phyloP scores from a whole-genome alignment of 2,888 invertebrate species.

The Leptothorax acervorum region DNA sequence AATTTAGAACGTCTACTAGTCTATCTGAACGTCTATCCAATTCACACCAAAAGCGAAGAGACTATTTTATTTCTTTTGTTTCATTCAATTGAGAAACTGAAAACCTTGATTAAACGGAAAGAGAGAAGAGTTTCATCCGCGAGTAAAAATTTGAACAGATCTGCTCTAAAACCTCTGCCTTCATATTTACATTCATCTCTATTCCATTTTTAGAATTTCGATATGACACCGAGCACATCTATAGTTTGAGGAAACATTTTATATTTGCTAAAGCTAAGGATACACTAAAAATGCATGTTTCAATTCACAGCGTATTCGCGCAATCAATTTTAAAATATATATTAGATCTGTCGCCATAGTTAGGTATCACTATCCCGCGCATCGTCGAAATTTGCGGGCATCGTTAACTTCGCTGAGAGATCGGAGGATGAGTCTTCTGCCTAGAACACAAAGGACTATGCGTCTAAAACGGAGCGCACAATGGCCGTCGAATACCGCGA shows the following conservation, averaged over 20 bases:
- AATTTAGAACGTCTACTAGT: neutral
- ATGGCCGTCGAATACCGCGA: conserved; percentile 53
- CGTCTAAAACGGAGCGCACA: conserved; percentile 39
- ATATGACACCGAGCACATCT: neutral
- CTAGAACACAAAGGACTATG: neutral
- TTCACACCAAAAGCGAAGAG: neutral
- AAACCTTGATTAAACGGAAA: neutral
- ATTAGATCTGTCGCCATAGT: neutral
- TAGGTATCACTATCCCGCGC: neutral
- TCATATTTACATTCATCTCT: neutral
- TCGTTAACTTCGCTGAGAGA: neutral
- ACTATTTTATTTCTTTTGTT: neutral
- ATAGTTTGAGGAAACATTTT: neutral
- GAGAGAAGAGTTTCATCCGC: neutral
- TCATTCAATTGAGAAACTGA: neutral
- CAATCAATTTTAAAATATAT: neutral
- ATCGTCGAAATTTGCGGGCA: neutral
- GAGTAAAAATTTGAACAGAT: neutral
- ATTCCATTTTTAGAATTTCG: neutral
- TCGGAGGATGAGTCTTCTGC: conserved; percentile 2
- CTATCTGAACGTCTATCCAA: neutral
- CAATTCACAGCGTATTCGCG: neutral
- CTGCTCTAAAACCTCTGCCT: neutral
- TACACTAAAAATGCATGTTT: neutral
- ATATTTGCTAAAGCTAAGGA: neutral